Base-by-base conservation (phyloP, 2,888 invertebrate species). In the Eupithecia insigniata region DNA sequence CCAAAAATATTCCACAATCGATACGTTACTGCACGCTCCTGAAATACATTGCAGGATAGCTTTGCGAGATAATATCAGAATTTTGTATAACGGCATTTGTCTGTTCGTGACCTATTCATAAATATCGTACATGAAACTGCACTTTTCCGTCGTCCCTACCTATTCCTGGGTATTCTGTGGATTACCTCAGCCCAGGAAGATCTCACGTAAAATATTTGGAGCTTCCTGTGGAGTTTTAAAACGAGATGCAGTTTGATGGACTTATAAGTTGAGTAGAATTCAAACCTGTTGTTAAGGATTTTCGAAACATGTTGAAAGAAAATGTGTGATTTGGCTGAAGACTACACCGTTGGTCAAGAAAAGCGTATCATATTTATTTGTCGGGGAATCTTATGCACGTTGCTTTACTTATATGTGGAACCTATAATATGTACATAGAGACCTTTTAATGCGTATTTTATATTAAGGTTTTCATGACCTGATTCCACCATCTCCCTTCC, bases 51-150 rank as follows among this genome's bases (percentile, higher is more conserved):
- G 43, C 36, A 32, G 18, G 60, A 39, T 58, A 67, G 32, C 66
- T 39, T 70, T 43, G 66, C 58, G 32, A 30, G 69, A 69, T 62
- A n/a, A 18, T 61, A 67, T 76, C 43, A n/a, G 66, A 61, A 69
- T 75, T 72, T 73, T 68, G 66, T 70, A 71, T 43, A 74, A 67
- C 55, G 65, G 46, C 68, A 72, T 68, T 71, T 73, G 32, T 43
- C 74, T 70, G 74, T 75, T 70, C 43, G 60, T 70, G 70, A 67
- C 69, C 75, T 78, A 73, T 71, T 22, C 62, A 32, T 7, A 75
- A 81, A 60, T 80, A 80, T 80, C 78, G 75, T 75, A 79, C 77
- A 79, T 71, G 80, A 80, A 80, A 81, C 79, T 84, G 80, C 81
- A 80, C 78, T 81, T 80, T 80, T 74, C 69, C 73, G 72, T 66